These are phyloP conservation scores for Argentina silus DNA, from an alignment of 2,797 vertebrate genomes.

Conservation along the genomic window DNA sequence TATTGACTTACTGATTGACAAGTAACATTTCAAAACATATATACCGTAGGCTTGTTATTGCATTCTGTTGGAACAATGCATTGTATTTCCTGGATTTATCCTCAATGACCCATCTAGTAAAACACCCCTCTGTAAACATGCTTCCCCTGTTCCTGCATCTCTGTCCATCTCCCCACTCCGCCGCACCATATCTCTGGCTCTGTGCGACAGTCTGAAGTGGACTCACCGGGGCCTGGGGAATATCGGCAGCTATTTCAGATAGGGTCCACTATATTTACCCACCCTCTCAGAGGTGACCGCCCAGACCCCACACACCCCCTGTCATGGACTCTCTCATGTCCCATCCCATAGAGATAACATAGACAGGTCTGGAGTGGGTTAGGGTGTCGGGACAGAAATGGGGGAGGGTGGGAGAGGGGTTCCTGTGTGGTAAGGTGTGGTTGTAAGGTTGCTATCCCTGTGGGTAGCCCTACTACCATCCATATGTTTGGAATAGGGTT, in stretches of 20 bases:
- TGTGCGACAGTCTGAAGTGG: conserved; percentile 4
- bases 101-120: background rate
- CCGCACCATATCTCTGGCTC: conserved; percentile 5
- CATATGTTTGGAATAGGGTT: background rate
- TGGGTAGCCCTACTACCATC: background rate
- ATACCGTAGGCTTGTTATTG: too few relatives aligned
- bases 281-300: conserved; percentile 34
- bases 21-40: too few relatives aligned
- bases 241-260: conserved; percentile 50
- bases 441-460: background rate
- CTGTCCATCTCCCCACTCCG: background rate
- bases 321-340: conserved; percentile 15
- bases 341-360: conserved; percentile 45
- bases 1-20: too few relatives aligned
- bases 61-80: too few relatives aligned
- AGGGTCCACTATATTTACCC: conserved; percentile 62
- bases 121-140: background rate
- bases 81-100: too few relatives aligned
- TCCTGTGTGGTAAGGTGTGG: background rate
- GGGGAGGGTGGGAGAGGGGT: too few relatives aligned
- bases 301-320: conserved; percentile 34
- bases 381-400: background rate
- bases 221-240: conserved; percentile 38
- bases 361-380: conserved; percentile 31
- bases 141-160: background rate